Conservation (phyloP, 1,140 invertebrate species). For the Patella vulgata region DNA sequence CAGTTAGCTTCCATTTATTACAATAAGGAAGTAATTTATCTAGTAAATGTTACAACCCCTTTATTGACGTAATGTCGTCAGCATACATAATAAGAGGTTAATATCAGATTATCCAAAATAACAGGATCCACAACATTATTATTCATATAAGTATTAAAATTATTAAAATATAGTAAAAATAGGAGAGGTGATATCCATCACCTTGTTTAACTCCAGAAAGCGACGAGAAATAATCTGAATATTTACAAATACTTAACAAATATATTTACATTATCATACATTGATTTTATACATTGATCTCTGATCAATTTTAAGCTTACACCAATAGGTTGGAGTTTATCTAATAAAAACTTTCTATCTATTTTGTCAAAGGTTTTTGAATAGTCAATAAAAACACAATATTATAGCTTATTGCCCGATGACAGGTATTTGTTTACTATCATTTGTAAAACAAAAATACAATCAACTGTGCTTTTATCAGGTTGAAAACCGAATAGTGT, state of each 20-base stretch:
- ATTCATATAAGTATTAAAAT: background rate
- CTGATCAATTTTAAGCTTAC: constrained; percentile 10
- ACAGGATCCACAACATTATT: background rate
- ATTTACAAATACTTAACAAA: background rate
- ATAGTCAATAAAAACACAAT: constrained; percentile 19
- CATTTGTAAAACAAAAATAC: constrained; percentile 17
- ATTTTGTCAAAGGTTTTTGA: constrained; percentile 5
- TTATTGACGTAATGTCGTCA: constrained; percentile 8
- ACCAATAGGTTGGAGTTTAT: constrained; percentile 11
- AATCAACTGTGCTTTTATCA: constrained; percentile 9
- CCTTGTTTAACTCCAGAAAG: constrained; percentile 16
- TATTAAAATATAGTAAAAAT: constrained; percentile 17
- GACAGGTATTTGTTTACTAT: constrained; percentile 9
- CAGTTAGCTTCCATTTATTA: constrained; percentile 4
- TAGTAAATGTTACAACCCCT: constrained; percentile 3
- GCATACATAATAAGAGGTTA: constrained; percentile 8
- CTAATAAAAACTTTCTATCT: background rate
- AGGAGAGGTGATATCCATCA: constrained; percentile 15
- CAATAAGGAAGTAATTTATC: constrained; percentile 1
- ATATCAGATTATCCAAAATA: background rate
- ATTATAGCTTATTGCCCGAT: constrained; percentile 9
- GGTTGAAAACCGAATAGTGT: constrained; percentile 18
- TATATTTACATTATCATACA: constrained; percentile 8
- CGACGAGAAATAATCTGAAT: constrained; percentile 7
- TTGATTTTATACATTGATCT: constrained; percentile 11